Evolutionary conservation across 1,140 invertebrate genomes (phyloP).

Genomic region (Bombus haemorrhoidalis): DNA sequence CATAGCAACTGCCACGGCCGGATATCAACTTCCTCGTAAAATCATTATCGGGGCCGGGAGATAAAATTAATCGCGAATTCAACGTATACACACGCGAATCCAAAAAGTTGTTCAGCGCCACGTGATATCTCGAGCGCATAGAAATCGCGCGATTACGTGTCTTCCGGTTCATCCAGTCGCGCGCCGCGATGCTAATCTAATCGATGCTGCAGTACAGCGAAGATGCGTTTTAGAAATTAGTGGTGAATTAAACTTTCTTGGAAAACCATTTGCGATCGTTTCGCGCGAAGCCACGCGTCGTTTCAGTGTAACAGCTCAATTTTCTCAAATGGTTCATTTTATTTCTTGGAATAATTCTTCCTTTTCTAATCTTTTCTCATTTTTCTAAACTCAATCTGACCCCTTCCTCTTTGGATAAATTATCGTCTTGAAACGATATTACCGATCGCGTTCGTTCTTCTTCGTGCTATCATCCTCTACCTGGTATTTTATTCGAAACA

Average conservation of each 20-base stretch:
- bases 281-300: background rate
- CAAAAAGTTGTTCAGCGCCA: background rate
- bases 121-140: slow-evolving; percentile 3
- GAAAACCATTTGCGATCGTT: background rate
- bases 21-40: slow-evolving; percentile 51
- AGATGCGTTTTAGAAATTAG: background rate
- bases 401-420: background rate
- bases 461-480: background rate
- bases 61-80: slow-evolving; percentile 39
- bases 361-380: background rate
- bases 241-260: background rate
- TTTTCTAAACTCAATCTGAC: background rate
- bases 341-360: background rate
- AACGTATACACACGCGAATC: too few species aligned
- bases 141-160: slow-evolving; percentile 19
- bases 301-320: background rate
- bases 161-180: slow-evolving; percentile 23
- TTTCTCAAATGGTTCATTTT: background rate
- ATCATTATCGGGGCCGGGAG: slow-evolving; percentile 40
- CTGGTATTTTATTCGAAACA: background rate
- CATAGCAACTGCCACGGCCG: slow-evolving; percentile 20
- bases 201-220: background rate
- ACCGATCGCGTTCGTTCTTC: too few species aligned
- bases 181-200: too few species aligned
- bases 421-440: background rate